Percentiles rank a stretch among this genome's conserved stretches.
Evolutionary conservation across 2,888 invertebrate species (phyloP).

Genomic region (Baccha elongata): DNA sequence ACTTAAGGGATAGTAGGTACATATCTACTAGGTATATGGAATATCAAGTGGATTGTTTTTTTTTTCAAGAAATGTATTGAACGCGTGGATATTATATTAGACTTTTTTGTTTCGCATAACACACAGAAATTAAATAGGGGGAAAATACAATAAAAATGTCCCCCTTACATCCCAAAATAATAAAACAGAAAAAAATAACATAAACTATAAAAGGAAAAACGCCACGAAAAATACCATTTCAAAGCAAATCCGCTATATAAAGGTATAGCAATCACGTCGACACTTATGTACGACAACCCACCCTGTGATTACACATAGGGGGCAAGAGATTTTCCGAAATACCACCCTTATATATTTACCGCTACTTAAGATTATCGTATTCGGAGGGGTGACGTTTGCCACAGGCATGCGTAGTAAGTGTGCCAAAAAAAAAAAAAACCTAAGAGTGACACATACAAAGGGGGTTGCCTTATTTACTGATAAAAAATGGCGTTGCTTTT

Average conservation of each 20-base stretch:
- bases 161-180: conserved; percentile 40
- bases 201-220: conserved; percentile 33
- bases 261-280: conserved; percentile 35
- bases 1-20: not conserved
- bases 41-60: conserved; percentile 19
- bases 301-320: conserved; percentile 53
- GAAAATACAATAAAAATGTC: conserved; percentile 60
- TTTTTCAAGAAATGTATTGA: conserved; percentile 23
- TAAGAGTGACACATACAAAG: conserved; percentile 21
- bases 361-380: conserved; percentile 21
- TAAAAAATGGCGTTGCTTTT: conserved; percentile 55
- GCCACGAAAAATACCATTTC: conserved; percentile 46
- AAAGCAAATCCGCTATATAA: conserved; percentile 44
- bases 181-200: conserved; percentile 19
- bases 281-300: conserved; percentile 52
- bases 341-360: conserved; percentile 57
- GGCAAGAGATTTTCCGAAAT: conserved; percentile 29
- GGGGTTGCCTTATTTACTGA: not conserved
- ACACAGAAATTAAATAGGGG: conserved; percentile 11
- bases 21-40: not conserved
- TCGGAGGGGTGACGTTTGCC: conserved; percentile 58
- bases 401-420: conserved; percentile 78
- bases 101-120: not conserved
- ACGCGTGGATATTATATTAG: conserved; percentile 57
- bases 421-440: conserved; percentile 61